Conservation (phyloP, 2,797 vertebrate species). For the Gallinago solitaria region DNA sequence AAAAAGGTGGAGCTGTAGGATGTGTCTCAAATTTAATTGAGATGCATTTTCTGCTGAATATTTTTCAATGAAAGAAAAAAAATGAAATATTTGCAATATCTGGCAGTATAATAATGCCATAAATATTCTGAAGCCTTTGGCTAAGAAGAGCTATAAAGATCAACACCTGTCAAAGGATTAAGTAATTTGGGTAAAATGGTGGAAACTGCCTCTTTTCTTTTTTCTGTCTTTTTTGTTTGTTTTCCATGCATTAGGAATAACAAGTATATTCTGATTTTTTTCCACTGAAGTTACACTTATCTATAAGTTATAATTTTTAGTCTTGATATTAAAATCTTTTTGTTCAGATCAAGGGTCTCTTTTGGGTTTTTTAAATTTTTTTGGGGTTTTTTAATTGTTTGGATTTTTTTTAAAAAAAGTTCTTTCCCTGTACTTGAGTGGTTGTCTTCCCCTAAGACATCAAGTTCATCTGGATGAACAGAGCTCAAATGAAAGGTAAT, state of each 20-base stretch:
- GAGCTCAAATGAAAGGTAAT: background rate
- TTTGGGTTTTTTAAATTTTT: background rate
- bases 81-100: background rate
- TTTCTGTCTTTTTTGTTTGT: background rate
- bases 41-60: background rate
- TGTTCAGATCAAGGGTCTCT: background rate
- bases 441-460: background rate
- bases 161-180: background rate
- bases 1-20: background rate
- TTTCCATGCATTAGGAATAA: background rate
- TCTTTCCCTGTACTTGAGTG: background rate
- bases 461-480: background rate
- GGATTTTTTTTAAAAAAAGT: background rate
- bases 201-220: background rate
- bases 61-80: background rate
- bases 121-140: background rate
- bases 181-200: background rate
- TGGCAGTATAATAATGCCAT: background rate
- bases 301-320: background rate
- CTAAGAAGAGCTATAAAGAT: background rate
- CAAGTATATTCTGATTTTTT: background rate
- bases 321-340: background rate
- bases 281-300: background rate
- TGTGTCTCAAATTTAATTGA: background rate
- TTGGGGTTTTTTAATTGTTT: background rate